Conservation (phyloP, 2,113 vertebrate genomes). For the Chaetodon auriga region DNA sequence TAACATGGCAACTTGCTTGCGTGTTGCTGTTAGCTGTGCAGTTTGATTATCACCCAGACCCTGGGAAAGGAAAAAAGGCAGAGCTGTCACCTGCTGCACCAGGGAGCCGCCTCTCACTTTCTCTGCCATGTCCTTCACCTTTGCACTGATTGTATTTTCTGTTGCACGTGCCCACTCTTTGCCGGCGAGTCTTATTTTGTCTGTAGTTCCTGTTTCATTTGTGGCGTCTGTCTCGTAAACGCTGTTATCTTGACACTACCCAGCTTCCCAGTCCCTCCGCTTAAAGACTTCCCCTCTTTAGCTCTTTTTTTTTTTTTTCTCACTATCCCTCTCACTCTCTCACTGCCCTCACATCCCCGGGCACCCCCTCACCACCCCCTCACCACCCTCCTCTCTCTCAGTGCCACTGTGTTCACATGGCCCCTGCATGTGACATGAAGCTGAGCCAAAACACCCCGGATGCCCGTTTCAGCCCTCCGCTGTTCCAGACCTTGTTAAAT, state of each 20-base stretch:
- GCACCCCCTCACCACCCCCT: not conserved
- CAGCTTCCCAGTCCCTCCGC: slow-evolving; percentile 46
- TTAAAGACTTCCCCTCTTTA: slow-evolving; percentile 61
- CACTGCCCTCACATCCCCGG: slow-evolving; percentile 22
- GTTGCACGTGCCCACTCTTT: not conserved
- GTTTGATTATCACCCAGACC: slow-evolving; percentile 51
- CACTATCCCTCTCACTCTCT: slow-evolving; percentile 30
- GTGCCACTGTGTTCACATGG: slow-evolving; percentile 84
- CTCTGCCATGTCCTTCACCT: not conserved
- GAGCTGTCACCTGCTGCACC: slow-evolving; percentile 53
- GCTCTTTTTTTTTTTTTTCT: slow-evolving; percentile 33
- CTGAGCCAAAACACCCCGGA: slow-evolving; percentile 85
- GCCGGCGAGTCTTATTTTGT: not conserved
- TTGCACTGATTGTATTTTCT: not conserved
- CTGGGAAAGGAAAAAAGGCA: slow-evolving; percentile 1
- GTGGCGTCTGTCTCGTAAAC: slow-evolving; percentile 26
- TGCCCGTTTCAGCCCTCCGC: slow-evolving; percentile 80
- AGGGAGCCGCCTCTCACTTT: slow-evolving; percentile 45
- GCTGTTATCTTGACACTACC: slow-evolving; percentile 18
- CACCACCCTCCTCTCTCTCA: slow-evolving; percentile 32
- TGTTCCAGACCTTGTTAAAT: slow-evolving; percentile 85
- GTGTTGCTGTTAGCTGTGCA: slow-evolving; percentile 36
- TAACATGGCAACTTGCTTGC: slow-evolving; percentile 43
- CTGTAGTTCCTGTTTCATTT: slow-evolving; percentile 34
- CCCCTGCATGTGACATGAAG: slow-evolving; percentile 84